Evolutionary conservation across 2,888 invertebrate genomes (phyloP).

Genomic region (Spialia ferax): DNA sequence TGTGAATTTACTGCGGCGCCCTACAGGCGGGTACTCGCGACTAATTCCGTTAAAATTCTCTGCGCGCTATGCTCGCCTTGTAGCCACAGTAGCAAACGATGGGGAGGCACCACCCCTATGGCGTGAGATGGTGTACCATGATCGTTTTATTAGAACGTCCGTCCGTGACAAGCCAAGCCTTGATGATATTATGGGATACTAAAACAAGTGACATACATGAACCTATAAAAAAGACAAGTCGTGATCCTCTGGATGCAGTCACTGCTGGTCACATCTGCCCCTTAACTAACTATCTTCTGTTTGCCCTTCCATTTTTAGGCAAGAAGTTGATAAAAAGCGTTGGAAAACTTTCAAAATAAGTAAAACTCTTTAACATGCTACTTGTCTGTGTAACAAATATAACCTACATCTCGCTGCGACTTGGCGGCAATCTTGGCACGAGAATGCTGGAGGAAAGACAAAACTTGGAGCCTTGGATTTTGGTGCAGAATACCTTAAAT

Average conservation of each 20-base stretch:
- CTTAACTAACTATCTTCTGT: too few species aligned
- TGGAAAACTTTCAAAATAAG: background rate
- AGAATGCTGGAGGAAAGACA: background rate
- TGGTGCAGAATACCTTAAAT: background rate
- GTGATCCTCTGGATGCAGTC: background rate
- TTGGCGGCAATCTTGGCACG: constrained; percentile 3
- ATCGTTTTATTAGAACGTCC: constrained; percentile 24
- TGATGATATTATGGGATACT: background rate
- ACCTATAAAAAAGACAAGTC: too few species aligned
- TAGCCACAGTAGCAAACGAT: constrained; percentile 77
- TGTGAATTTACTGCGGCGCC: constrained; percentile 85
- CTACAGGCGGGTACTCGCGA: constrained; percentile 77
- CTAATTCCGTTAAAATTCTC: constrained; percentile 86
- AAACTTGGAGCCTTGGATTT: background rate
- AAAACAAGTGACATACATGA: background rate
- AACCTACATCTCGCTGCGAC: background rate
- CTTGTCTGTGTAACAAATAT: background rate
- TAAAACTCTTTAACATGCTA: background rate
- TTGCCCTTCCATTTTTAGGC: background rate
- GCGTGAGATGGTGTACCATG: constrained; percentile 35
- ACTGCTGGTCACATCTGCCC: background rate
- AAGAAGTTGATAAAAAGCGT: background rate
- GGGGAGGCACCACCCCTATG: constrained; percentile 58
- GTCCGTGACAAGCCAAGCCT: constrained; percentile 24
- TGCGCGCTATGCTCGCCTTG: constrained; percentile 78